Evolutionary conservation across 1,140 invertebrate genomes (phyloP).

Genomic region (Tetragonula clypearis): DNA sequence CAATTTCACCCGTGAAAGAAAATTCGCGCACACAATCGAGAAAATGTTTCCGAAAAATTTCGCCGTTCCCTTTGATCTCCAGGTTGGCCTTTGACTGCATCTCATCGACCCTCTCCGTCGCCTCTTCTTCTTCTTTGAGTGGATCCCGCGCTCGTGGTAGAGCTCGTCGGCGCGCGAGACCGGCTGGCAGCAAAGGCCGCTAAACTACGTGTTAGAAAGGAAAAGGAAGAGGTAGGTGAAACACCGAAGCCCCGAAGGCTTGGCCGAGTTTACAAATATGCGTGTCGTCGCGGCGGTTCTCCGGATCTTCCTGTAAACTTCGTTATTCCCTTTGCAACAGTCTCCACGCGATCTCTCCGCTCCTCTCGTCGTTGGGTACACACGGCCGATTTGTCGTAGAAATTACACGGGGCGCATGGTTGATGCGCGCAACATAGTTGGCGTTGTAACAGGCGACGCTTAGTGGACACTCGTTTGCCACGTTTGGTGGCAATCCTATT

Average conservation of each 20-base stretch:
- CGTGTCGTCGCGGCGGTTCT: slow-evolving; percentile 10
- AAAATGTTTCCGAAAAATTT: slow-evolving; percentile 33
- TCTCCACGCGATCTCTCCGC: no score
- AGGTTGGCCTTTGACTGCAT: slow-evolving; percentile 5
- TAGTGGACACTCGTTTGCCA: slow-evolving; percentile 1
- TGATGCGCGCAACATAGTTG: not conserved
- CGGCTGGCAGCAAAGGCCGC: slow-evolving; percentile 29
- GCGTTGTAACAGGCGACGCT: slow-evolving; percentile 20
- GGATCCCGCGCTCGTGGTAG: not conserved
- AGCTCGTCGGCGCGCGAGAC: slow-evolving; percentile 36
- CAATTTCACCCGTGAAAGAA: not conserved
- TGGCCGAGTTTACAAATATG: slow-evolving; percentile 42
- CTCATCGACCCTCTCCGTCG: not conserved
- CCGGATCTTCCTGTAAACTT: slow-evolving; percentile 46
- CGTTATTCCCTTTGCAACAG: slow-evolving; percentile 43
- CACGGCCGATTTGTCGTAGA: not conserved
- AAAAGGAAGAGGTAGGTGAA: not conserved
- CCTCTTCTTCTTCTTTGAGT: not conserved
- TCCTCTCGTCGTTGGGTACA: not conserved
- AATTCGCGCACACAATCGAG: slow-evolving; percentile 11
- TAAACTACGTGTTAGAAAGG: slow-evolving; percentile 36
- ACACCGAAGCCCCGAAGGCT: slow-evolving; percentile 35
- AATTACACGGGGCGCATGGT: slow-evolving; percentile 8
- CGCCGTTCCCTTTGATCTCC: slow-evolving; percentile 20
- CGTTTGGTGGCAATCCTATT: no score